A percentile compares a stretch with the other conserved stretches of the same genome.
These are phyloP conservation scores for Akabosia matsudoensis DNA, from an alignment of 1,140 invertebrate species.

Conservation along the genomic window DNA sequence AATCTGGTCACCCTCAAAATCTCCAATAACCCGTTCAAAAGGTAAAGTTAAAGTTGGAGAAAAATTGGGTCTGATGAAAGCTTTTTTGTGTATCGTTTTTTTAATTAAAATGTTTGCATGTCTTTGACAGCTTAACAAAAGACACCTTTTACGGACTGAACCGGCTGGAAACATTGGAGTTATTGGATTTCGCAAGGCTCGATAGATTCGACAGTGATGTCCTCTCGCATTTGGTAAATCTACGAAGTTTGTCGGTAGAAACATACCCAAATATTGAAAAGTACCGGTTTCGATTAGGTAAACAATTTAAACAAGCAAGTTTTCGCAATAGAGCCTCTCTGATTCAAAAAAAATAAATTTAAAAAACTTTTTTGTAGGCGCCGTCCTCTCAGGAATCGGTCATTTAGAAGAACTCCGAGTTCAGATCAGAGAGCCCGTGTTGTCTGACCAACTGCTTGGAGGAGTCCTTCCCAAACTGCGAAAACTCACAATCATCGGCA, in stretches of 20 bases:
- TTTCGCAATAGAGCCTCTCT: not conserved
- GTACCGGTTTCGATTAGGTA: conserved; percentile 60
- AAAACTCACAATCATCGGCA: conserved; percentile 73
- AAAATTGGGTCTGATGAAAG: not conserved
- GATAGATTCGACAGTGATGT: conserved; percentile 62
- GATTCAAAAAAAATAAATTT: not conserved
- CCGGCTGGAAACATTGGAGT: conserved; percentile 54
- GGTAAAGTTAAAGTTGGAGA: conserved; percentile 27
- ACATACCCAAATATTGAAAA: conserved; percentile 64
- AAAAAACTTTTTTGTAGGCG: conserved; percentile 27
- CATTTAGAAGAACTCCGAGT: conserved; percentile 63
- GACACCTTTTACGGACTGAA: conserved; percentile 55
- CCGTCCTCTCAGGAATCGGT: conserved; percentile 57
- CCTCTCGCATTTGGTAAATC: conserved; percentile 60
- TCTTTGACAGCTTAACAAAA: conserved; percentile 53
- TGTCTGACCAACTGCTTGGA: conserved; percentile 68
- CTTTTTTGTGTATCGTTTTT: not conserved
- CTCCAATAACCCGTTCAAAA: conserved; percentile 66
- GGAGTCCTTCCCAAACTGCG: conserved; percentile 70
- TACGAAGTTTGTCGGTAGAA: conserved; percentile 61
- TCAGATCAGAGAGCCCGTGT: conserved; percentile 63
- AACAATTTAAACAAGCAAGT: conserved; percentile 33
- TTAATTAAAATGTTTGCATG: conserved; percentile 9
- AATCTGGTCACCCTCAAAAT: conserved; percentile 72
- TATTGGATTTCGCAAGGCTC: conserved; percentile 53